phyloP scores from a whole-genome alignment of 1,140 invertebrate species.

The Apis cerana region DNA sequence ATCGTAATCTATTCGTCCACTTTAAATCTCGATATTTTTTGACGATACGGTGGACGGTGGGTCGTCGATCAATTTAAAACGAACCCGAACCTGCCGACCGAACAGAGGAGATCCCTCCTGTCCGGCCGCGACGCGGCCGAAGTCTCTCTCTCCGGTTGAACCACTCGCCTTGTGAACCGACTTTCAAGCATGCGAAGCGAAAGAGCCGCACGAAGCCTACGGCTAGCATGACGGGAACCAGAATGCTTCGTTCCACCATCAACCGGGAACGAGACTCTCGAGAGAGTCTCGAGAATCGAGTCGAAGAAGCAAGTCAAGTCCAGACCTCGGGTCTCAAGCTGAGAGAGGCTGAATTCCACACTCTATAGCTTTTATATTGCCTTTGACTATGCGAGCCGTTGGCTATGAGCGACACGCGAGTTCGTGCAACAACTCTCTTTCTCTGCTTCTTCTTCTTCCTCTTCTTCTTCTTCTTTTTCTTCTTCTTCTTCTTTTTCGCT shows the following conservation, averaged over 20 bases:
- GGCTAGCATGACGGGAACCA: conserved; percentile 77
- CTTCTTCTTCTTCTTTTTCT: neutral
- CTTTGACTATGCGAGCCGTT: conserved; percentile 74
- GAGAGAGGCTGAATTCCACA: conserved; percentile 78
- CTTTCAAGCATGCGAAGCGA: conserved; percentile 63
- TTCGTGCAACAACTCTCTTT: conserved; percentile 47
- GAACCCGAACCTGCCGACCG: conserved; percentile 1
- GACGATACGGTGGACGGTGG: conserved; percentile 40
- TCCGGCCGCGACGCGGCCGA: neutral
- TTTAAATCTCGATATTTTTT: conserved; percentile 54
- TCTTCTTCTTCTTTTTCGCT: neutral
- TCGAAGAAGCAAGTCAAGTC: conserved; percentile 65
- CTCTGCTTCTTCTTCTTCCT: no score
- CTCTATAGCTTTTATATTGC: conserved; percentile 76
- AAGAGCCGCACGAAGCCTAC: conserved; percentile 72
- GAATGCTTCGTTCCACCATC: conserved; percentile 76
- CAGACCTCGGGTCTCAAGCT: conserved; percentile 72
- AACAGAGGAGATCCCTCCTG: conserved; percentile 14
- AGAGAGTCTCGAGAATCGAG: conserved; percentile 50
- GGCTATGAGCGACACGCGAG: conserved; percentile 70
- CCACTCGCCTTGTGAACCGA: conserved; percentile 52
- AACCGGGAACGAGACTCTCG: conserved; percentile 52
- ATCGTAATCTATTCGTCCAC: conserved; percentile 52
- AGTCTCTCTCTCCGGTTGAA: conserved; percentile 20
- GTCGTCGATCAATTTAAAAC: conserved; percentile 58